Evolutionary conservation across 2,797 vertebrate species (phyloP).

Genomic region (Heliangelus exortis): DNA sequence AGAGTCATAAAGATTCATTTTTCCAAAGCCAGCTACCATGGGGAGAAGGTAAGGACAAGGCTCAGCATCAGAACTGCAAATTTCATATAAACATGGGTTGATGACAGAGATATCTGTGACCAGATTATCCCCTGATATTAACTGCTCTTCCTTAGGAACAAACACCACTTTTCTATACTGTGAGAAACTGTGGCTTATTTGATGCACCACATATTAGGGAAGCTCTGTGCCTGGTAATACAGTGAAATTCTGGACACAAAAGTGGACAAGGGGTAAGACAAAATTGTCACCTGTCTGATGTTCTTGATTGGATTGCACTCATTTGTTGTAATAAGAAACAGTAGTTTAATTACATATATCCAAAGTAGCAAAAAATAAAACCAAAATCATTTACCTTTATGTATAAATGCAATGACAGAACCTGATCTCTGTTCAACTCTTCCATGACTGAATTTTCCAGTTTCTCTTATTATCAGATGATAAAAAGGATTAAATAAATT

Average conservation of each 20-base stretch:
- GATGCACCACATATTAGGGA: neutral
- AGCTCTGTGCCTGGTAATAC: neutral
- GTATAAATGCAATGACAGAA: conserved; percentile 31
- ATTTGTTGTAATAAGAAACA: conserved; percentile 67
- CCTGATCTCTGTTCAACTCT: neutral
- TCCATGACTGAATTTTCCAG: neutral
- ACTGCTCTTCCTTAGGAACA: neutral
- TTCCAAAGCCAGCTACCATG: neutral
- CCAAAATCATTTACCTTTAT: conserved; percentile 25
- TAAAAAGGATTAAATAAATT: conserved; percentile 56
- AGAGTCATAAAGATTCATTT: neutral
- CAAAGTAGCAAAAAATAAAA: conserved; percentile 56
- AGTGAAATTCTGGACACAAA: neutral
- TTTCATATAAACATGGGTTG: neutral
- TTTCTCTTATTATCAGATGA: conserved; percentile 40
- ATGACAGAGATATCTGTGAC: neutral
- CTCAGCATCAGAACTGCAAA: neutral
- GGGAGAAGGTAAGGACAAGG: neutral
- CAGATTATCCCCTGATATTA: neutral
- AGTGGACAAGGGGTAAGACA: neutral
- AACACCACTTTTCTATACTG: neutral
- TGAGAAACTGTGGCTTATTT: neutral
- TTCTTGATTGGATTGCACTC: neutral
- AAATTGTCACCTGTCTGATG: conserved; percentile 55
- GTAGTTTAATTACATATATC: conserved; percentile 53